Base-by-base conservation (phyloP, 2,888 invertebrate genomes). In the Aporophyla nigra region DNA sequence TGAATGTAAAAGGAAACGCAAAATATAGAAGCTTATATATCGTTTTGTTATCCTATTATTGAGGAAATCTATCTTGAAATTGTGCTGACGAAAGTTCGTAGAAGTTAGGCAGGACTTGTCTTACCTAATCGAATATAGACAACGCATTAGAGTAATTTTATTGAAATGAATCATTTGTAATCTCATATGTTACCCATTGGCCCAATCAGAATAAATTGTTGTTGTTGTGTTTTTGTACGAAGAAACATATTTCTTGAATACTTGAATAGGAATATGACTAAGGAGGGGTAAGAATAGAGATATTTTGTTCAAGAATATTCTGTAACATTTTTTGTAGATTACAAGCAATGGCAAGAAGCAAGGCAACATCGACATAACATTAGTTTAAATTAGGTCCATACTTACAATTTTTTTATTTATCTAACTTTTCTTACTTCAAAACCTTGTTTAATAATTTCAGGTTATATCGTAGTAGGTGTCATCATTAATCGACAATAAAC, bases 131-230 rank as follows among this genome's bases (percentile, higher is more conserved):
- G 62, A 70, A 69, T 73, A 72, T 62, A 75, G 43, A 61, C 62
- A 61, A 66, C 40, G 61, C 58, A 78, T 75, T 74, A 74, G 62
- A 56, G 65, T 85, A 76, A 82, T 82, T 68, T 84, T 80, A 86
- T 86, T 80, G 54, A 76, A 80, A 83, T 74, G 74, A 80, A 76
- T 76, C 83, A 86, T 84, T 74, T 76, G 59, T 86, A 86, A 83
- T 86, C 86, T 70, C 71, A 51, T 78, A 82, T 21, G 46, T 62
- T 72, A 65, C 54, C 51, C 67, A 76, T 73, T 75, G 65, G 46
- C 53, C 27, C n/a, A 66, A 78, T 68, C 40, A 67, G n/a, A 74
- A 65, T 58, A 46, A 49, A 16, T 61, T 43, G 19, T 66, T 66
- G n/a, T 62, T 67, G 24, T 73, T 56, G 24, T 33, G n/a, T 53